Percentiles rank a stretch among this genome's conserved stretches.
phyloP scores from a whole-genome alignment of 2,888 invertebrate species.

The Lochmaea crataegi region DNA sequence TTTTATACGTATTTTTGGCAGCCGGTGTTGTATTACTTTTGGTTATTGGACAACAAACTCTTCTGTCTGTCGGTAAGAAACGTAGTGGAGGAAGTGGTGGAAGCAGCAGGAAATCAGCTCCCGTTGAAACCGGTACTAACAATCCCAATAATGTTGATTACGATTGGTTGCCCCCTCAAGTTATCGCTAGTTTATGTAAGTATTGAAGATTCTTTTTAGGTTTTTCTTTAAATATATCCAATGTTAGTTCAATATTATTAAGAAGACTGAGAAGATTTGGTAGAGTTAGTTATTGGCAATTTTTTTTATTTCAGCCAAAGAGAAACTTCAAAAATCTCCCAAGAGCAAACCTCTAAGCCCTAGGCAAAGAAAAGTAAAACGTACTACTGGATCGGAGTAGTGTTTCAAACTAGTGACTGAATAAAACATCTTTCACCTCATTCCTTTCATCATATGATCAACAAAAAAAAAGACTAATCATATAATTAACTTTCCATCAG shows the following conservation, averaged over 20 bases:
- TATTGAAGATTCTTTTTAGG: slow-evolving; percentile 46
- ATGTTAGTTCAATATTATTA: too few relatives aligned
- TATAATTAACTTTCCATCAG: slow-evolving; percentile 5
- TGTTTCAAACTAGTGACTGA: slow-evolving; percentile 40
- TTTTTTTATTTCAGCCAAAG: slow-evolving; percentile 57
- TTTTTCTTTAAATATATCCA: too few relatives aligned
- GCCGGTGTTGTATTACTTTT: slow-evolving; percentile 88
- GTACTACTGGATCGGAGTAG: slow-evolving; percentile 74
- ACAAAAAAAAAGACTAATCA: slow-evolving; percentile 15
- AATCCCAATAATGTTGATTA: slow-evolving; percentile 94
- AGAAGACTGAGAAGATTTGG: not conserved
- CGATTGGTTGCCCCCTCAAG: slow-evolving; percentile 97
- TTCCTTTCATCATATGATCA: slow-evolving; percentile 24
- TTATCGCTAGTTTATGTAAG: slow-evolving; percentile 86
- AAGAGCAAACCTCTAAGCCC: slow-evolving; percentile 73
- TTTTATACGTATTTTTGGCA: slow-evolving; percentile 94
- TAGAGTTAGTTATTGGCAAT: not conserved
- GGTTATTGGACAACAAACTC: slow-evolving; percentile 89
- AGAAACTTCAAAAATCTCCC: slow-evolving; percentile 57
- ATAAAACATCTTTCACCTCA: slow-evolving; percentile 29
- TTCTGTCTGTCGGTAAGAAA: slow-evolving; percentile 86
- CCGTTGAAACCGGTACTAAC: slow-evolving; percentile 91
- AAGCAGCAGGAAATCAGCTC: slow-evolving; percentile 68
- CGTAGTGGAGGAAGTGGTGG: slow-evolving; percentile 65
- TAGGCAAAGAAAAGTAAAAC: slow-evolving; percentile 81